These are phyloP conservation scores for Chromobotia macracanthus DNA, from an alignment of 2,797 vertebrate genomes.

Conservation along the genomic window DNA sequence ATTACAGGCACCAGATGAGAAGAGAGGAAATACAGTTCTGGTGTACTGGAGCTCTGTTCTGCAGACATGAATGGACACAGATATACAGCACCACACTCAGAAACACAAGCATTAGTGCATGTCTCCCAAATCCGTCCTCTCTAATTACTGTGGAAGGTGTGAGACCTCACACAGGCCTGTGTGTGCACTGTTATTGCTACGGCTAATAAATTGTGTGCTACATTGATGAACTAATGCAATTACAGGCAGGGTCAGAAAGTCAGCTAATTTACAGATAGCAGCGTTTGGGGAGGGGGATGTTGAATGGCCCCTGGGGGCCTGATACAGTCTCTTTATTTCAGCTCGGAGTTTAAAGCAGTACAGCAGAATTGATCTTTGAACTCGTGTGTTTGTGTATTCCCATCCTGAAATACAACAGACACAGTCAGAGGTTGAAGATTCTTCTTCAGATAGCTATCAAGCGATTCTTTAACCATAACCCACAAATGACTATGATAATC, in stretches of 20 bases:
- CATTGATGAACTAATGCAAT: constrained; percentile 99
- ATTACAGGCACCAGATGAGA: too few relatives aligned
- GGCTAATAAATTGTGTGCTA: constrained; percentile 98
- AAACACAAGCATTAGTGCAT: constrained; percentile 10
- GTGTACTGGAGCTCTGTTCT: too few relatives aligned
- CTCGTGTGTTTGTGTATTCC: constrained; percentile 67
- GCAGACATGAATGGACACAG: not conserved
- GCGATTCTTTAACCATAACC: too few relatives aligned
- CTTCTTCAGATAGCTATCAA: too few relatives aligned
- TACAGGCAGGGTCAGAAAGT: constrained; percentile 97
- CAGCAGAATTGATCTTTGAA: constrained; percentile 99
- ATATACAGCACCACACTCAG: constrained; percentile 1
- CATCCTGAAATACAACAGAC: not conserved
- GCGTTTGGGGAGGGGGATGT: constrained; percentile 76
- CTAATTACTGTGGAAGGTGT: constrained; percentile 62
- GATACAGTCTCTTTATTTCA: constrained; percentile 94
- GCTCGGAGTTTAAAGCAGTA: constrained; percentile 87
- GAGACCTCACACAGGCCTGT: constrained; percentile 67
- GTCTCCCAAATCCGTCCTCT: constrained; percentile 32
- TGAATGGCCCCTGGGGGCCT: constrained; percentile 84
- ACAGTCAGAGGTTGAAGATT: not conserved
- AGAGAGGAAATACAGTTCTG: too few relatives aligned
- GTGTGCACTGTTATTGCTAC: constrained; percentile 63
- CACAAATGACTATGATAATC: too few relatives aligned
- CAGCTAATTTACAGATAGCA: constrained; percentile 99